Base-by-base conservation (phyloP, 2,797 vertebrate genomes). In the Lagodon rhomboides region DNA sequence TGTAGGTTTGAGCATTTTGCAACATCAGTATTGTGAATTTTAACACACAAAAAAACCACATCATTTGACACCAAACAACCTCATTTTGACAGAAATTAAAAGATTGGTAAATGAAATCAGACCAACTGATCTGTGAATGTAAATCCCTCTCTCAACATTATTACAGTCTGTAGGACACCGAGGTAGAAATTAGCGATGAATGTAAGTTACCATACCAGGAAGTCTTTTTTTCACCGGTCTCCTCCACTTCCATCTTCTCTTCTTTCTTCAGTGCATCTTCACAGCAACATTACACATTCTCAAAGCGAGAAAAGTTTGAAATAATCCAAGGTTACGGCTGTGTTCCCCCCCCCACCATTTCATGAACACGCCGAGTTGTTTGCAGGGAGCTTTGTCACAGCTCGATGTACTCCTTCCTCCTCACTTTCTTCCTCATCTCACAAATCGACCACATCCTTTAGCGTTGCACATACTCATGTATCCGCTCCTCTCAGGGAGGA, bases 191-290 rank as follows among this genome's bases (percentile, higher is more conserved):
- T 3, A 25, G 25, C 0, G 1, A 34, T 34, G 0, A 50, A 64
- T 10, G 4, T 5, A 43, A 51, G n/a, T 9, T 13, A 25, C 43
- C 84, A 63, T 94, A 96, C 96, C 96, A 94, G 93, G 94, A 95
- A 94, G 91, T 90, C 83, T 76, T 86, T 1, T 80, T 68, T 73
- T 94, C 88, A 70, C 90, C 86, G 44, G 76, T 80, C 80, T 94
- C 94, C 84, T 95, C 94, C 79, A 87, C 86, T 77, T 96, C 95
- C 96, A 96, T 96, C 38, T 63, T 77, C 1, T 86, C 66, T 68
- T 58, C 2, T 46, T 25, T 91, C 85, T 86, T 95, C 87, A 95
- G 76, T 63, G 75, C 93, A 94, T 94, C 64, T 68, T 91, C 63
- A 82, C 38, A 59, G 7, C 69, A 63, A 61, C 15, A 34, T 3